Conservation (phyloP, 2,888 invertebrate species). For the Oxycera nigricornis region DNA sequence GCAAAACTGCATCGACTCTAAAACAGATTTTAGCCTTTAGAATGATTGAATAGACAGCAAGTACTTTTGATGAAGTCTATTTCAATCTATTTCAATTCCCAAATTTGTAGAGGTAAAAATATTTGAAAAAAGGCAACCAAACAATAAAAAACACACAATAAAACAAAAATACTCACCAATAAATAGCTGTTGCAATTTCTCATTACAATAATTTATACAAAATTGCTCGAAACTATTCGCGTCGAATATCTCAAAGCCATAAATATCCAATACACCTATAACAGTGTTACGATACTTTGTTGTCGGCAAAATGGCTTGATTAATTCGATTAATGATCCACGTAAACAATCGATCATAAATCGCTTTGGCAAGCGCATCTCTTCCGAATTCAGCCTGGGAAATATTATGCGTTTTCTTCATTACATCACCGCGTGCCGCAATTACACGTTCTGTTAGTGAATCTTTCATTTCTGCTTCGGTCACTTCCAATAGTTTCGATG, state of each 20-base stretch:
- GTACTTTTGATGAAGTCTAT: too few species aligned
- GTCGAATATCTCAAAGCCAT: constrained; percentile 98
- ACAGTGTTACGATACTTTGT: constrained; percentile 58
- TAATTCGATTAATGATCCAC: constrained; percentile 92
- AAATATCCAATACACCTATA: constrained; percentile 93
- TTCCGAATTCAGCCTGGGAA: constrained; percentile 83
- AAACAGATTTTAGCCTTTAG: too few species aligned
- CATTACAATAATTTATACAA: constrained; percentile 99
- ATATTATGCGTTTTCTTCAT: constrained; percentile 90
- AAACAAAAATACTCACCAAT: constrained; percentile 71
- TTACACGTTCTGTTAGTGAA: constrained; percentile 85
- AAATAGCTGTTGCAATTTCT: constrained; percentile 96
- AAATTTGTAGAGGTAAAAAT: too few species aligned
- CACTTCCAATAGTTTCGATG: constrained; percentile 72
- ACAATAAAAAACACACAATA: too few species aligned
- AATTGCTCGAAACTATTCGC: constrained; percentile 98
- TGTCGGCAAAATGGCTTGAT: constrained; percentile 83
- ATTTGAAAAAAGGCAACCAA: too few species aligned
- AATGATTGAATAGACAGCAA: too few species aligned
- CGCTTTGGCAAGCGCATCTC: constrained; percentile 94
- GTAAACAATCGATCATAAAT: constrained; percentile 93
- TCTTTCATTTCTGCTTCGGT: constrained; percentile 71
- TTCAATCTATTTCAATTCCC: too few species aligned
- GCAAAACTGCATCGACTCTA: too few species aligned
- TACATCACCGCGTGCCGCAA: constrained; percentile 92